A percentile compares a stretch with the other conserved stretches of the same genome.
phyloP scores from a whole-genome alignment of 2,888 invertebrate genomes.

The Drosophila austrosaltans region DNA sequence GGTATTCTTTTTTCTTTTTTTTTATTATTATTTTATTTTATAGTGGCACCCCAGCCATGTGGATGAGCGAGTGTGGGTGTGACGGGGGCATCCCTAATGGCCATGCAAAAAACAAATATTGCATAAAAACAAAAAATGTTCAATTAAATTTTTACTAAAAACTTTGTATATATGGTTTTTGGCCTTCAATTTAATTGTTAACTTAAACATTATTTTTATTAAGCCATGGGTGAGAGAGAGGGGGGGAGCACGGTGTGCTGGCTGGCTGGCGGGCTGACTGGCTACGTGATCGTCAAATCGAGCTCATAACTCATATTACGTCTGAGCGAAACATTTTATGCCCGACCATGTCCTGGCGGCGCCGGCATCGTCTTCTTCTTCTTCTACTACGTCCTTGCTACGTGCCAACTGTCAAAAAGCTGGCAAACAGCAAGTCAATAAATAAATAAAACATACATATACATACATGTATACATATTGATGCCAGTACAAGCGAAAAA shows the following conservation, averaged over 20 bases:
- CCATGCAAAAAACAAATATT: conserved; percentile 5
- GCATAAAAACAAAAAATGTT: conserved; percentile 8
- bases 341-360: conserved; percentile 20
- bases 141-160: conserved; percentile 20
- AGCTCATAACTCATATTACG: conserved; percentile 73
- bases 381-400: conserved; percentile 29
- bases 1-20: conserved; percentile 39
- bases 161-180: neutral
- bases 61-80: neutral
- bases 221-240: neutral
- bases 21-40: conserved; percentile 6
- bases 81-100: neutral
- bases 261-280: conserved; percentile 28
- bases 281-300: conserved; percentile 67
- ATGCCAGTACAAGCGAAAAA: neutral
- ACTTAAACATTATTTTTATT: conserved; percentile 59
- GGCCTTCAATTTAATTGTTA: conserved; percentile 58
- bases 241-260: neutral
- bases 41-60: neutral
- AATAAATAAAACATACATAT: conserved; percentile 64
- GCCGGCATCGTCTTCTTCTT: neutral
- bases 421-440: conserved; percentile 47
- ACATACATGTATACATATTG: conserved; percentile 1
- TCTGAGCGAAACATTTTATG: conserved; percentile 43
- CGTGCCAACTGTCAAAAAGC: conserved; percentile 57